phyloP scores from a whole-genome alignment of 2,888 invertebrate genomes.

The Actias luna region DNA sequence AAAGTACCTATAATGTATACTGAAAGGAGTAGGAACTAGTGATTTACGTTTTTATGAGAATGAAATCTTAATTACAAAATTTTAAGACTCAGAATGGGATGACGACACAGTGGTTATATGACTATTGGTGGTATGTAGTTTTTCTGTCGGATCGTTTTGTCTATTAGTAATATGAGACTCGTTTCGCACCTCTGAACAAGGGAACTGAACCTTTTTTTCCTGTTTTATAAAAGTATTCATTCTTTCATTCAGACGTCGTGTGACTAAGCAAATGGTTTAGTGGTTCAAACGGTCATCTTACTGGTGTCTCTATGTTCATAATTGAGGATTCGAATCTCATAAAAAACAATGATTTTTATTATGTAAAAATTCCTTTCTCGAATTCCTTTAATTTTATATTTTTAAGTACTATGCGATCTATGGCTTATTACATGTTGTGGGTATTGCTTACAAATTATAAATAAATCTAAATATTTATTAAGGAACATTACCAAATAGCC shows the following conservation, averaged over 20 bases:
- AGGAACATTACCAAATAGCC: too few species aligned
- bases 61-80: conserved; percentile 37
- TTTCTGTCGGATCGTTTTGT: conserved; percentile 62
- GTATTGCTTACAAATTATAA: too few species aligned
- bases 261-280: too few species aligned
- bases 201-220: conserved; percentile 67
- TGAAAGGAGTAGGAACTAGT: conserved; percentile 50
- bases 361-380: too few species aligned
- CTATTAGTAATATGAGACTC: conserved; percentile 76
- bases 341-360: too few species aligned
- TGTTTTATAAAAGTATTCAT: conserved; percentile 63
- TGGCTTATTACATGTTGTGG: too few species aligned
- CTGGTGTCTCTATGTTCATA: too few species aligned
- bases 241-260: conserved; percentile 41
- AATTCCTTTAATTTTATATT: too few species aligned
- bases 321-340: too few species aligned
- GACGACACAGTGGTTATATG: conserved; percentile 29
- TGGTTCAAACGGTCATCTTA: too few species aligned
- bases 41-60: conserved; percentile 35
- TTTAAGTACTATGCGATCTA: too few species aligned
- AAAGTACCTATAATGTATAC: conserved; percentile 56
- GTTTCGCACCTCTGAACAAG: conserved; percentile 76
- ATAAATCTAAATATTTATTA: too few species aligned
- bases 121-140: conserved; percentile 33
- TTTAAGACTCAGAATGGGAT: conserved; percentile 43